Evolutionary conservation across 92 coral and sea anemone species (phyloP), one percentile per base, ranked within the genome.

Genomic region (Epizoanthus scotinus): DNA sequence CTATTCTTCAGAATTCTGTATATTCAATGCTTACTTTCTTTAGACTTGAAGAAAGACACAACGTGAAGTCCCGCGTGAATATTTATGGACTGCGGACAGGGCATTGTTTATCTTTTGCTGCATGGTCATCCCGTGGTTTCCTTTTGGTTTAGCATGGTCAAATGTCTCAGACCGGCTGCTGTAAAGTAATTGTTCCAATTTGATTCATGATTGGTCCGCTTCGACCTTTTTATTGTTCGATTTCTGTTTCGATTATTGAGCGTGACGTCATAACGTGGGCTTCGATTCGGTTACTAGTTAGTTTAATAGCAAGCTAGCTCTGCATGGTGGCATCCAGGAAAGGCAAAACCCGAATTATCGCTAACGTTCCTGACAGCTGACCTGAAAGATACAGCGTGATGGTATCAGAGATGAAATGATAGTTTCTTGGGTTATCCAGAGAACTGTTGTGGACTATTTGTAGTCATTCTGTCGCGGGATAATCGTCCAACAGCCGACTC

Each of bases 81-180:
- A 21, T 75, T 5, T 58, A 38, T 74, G 26, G 38, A 20, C 49
- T 68, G 22, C 56, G 80, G 20, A 22, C 40, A 13, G 13, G 19
- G 31, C 9, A 56, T 73, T 73, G 79, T 73, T 73, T 73, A 65
- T 73, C 53, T 31, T 56, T 57, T 34, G 26, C 47, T 53, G 78
- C 64, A 55, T 52, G 77, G 42, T 27, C 29, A 28, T 72, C 78
- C 78, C 78, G 78, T 72, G 78, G 78, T 72, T 28, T 49, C 60
- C 40, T 34, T 25, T 73, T 8, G 19, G 25, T 29, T n/a, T 5
- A 73, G 28, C 38, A 73, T 57, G 42, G 38, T 63, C 66, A n/a
- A 49, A 73, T 49, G 15, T 40, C 26, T 28, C 28, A 28, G 20
- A 70, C 40, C 3, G 77, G 36, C 61, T 70, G 75, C 62, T 31